Percentiles rank a stretch among this genome's conserved stretches.
phyloP scores from a whole-genome alignment of 2,113 vertebrate genomes.

The Micronycteris hirsuta region DNA sequence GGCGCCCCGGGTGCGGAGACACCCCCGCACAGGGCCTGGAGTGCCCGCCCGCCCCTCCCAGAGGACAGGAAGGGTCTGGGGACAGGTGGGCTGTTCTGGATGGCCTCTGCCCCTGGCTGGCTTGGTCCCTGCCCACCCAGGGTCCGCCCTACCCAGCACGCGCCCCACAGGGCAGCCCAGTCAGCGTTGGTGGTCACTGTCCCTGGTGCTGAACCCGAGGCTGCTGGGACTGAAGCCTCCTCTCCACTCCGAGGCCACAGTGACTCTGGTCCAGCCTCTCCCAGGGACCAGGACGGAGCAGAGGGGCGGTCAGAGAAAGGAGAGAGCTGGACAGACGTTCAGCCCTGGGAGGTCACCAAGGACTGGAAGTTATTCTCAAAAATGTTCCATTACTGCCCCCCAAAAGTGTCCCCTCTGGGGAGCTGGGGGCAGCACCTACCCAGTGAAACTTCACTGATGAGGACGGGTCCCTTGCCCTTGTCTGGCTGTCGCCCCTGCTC shows the following conservation, averaged over 20 bases:
- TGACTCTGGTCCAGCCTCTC: neutral
- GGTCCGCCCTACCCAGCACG: too few relatives aligned
- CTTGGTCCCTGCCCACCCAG: neutral
- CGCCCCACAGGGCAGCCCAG: rapidly evolving
- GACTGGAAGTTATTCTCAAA: neutral
- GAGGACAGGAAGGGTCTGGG: neutral
- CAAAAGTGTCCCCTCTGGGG: neutral
- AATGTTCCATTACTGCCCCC: neutral
- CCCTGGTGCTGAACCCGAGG: neutral
- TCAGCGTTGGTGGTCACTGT: rapidly evolving
- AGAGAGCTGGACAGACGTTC: neutral
- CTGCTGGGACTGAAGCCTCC: rapidly evolving
- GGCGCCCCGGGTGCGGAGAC: too few relatives aligned
- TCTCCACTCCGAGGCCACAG: too few relatives aligned
- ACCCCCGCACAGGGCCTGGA: too few relatives aligned
- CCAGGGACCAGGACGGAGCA: neutral
- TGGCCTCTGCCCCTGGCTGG: neutral
- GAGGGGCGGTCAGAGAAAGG: rapidly evolving
- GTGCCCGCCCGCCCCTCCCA: neutral
- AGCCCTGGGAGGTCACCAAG: neutral
- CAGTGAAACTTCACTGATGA: rapidly evolving
- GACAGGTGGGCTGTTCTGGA: too few relatives aligned
- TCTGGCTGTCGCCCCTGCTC: neutral
- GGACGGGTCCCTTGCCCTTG: rapidly evolving
- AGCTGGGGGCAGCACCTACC: rapidly evolving